Percentiles rank a stretch among this genome's conserved stretches.
Evolutionary conservation across 2,797 vertebrate genomes (phyloP).

Genomic region (Phoeniculus purpureus): DNA sequence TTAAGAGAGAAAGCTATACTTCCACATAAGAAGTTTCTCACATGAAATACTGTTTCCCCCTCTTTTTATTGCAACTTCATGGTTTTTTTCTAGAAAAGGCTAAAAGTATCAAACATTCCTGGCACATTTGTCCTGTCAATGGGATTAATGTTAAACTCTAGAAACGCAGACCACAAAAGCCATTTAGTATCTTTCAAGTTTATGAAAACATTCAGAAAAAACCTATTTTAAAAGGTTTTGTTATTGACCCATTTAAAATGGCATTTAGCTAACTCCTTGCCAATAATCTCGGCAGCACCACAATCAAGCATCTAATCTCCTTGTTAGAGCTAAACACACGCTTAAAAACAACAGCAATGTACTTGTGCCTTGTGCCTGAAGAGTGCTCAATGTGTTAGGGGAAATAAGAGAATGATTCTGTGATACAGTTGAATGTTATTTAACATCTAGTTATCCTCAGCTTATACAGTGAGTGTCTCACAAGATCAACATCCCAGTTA

Average conservation of each 20-base stretch:
- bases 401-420: neutral
- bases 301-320: neutral
- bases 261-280: neutral
- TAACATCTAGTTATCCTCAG: neutral
- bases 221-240: neutral
- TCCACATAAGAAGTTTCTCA: neutral
- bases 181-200: neutral
- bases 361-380: neutral
- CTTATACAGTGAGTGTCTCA: neutral
- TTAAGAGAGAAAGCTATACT: neutral
- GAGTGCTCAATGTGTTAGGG: neutral
- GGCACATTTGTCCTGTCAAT: neutral
- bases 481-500: neutral
- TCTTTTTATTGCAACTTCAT: neutral
- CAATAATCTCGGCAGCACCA: neutral
- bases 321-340: neutral
- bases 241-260: neutral
- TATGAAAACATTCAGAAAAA: neutral
- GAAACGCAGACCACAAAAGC: neutral
- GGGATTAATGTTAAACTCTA: neutral
- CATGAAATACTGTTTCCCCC: neutral
- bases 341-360: neutral
- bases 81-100: neutral
- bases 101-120: neutral
- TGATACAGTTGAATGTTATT: neutral